Base-by-base conservation (phyloP, 2,797 vertebrate genomes). In the Pipistrellus pygmaeus region DNA sequence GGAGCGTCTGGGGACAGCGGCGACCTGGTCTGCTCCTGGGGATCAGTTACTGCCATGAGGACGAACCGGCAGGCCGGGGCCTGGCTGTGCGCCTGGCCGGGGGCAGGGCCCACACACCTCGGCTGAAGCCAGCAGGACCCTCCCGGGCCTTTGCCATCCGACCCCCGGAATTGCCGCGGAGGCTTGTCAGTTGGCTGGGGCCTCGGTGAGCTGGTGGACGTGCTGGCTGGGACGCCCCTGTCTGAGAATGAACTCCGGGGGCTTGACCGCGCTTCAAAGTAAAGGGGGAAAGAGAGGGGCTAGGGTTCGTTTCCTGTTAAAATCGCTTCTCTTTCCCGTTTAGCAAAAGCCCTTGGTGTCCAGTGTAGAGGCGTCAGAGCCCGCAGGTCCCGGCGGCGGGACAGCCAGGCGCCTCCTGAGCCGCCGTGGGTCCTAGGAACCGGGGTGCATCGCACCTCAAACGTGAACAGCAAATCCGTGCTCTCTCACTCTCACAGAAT, bases 211-310 rank as follows among this genome's bases (percentile, higher is more conserved):
- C 78, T 62, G 82, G 83, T 76, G 90, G 38, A 91, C 88, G 77
- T 83, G 85, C 8, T 85, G 84, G 83, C 93, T 51, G 77, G 21
- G 13, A 93, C 85, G 80, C 55, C 71, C 72, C 77, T 32, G 14
- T 68, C 86, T 96, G 75, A 32, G 83, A 94, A 66, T 80, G 83
- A 90, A 68, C 75, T 44, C 73, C 12, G 12, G 23, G 73, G 81
- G 48, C 66, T 66, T 85, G 77, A 78, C 68, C 20, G 21, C 51
- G 87, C 75, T 94, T 85, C 32, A 88, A 86, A 76, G 32, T 2
- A 51, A 78, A 41, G 32, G 41, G 21, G 17, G 57, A 27, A 76
- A 44, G 57, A 32, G 30, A 15, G 8, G 14, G 1, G 32, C n/a
- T 57, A 15, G 55, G 51, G 12, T 8, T 3, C 35, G 57, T 90